These are phyloP conservation scores for Tiliacea aurago DNA, from an alignment of 2,888 invertebrate species.

Conservation along the genomic window DNA sequence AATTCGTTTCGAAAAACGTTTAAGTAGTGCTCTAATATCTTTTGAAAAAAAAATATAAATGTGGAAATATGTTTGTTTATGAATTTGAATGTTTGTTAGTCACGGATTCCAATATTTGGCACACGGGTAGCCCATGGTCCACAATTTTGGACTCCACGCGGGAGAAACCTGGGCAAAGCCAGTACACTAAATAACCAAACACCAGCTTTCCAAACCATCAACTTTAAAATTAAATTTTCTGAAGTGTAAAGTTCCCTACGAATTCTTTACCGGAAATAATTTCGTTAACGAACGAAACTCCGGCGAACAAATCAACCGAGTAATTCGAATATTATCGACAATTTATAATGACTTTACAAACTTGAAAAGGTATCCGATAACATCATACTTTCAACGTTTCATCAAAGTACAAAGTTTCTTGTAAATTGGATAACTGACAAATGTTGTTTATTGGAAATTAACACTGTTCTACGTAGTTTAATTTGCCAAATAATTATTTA, in stretches of 20 bases:
- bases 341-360: conserved; percentile 48
- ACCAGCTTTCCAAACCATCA: neutral
- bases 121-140: neutral
- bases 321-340: conserved; percentile 48
- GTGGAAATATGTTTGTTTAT: neutral
- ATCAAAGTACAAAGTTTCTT: conserved; percentile 21
- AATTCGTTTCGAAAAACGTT: neutral
- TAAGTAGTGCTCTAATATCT: neutral
- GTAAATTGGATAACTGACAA: conserved; percentile 41
- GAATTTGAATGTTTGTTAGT: neutral
- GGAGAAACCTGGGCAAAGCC: neutral
- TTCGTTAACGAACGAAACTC: conserved; percentile 27
- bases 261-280: conserved; percentile 22
- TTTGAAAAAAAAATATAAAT: neutral
- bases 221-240: conserved; percentile 13
- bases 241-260: conserved; percentile 3
- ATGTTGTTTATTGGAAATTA: conserved; percentile 38
- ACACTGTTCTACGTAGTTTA: conserved; percentile 12
- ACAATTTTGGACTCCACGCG: too few species aligned
- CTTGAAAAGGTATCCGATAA: conserved; percentile 45
- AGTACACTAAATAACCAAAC: neutral
- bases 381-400: conserved; percentile 26
- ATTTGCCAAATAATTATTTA: conserved; percentile 19
- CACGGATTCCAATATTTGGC: neutral
- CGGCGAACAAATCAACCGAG: conserved; percentile 17